Evolutionary conservation across 2,888 invertebrate species (phyloP).

Genomic region (Allygus modestus): DNA sequence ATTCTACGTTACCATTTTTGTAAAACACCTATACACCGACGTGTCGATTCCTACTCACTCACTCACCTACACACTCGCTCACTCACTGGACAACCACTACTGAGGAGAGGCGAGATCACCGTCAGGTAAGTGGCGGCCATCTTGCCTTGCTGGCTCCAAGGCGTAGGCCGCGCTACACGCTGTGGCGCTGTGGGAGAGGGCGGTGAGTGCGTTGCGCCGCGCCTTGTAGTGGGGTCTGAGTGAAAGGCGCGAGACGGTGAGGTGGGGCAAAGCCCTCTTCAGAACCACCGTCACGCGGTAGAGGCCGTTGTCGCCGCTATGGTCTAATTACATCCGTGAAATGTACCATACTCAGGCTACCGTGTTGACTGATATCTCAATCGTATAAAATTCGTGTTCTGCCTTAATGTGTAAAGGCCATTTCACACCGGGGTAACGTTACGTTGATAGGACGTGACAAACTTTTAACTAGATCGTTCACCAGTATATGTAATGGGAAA

Average conservation of each 20-base stretch:
- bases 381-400: too few species aligned
- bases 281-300: background rate
- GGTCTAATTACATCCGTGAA: constrained; percentile 4
- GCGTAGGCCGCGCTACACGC: background rate
- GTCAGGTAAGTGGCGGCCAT: background rate
- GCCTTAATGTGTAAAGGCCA: too few species aligned
- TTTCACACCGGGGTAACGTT: too few species aligned
- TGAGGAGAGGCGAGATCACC: background rate
- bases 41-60: background rate
- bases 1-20: constrained; percentile 3
- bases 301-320: background rate
- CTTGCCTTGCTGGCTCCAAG: constrained; percentile 24
- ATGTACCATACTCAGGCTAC: background rate
- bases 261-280: constrained; percentile 9
- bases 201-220: background rate
- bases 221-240: background rate
- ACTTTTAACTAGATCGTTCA: too few species aligned
- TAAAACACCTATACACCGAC: background rate
- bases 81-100: background rate
- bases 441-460: too few species aligned
- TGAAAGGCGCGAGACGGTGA: background rate
- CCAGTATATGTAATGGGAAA: too few species aligned
- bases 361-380: too few species aligned
- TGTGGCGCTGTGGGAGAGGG: background rate
- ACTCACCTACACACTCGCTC: constrained; percentile 24